Evolutionary conservation across 2,888 invertebrate species (phyloP), one percentile per base, ranked within the genome.

Genomic region (Cephus pulcher): DNA sequence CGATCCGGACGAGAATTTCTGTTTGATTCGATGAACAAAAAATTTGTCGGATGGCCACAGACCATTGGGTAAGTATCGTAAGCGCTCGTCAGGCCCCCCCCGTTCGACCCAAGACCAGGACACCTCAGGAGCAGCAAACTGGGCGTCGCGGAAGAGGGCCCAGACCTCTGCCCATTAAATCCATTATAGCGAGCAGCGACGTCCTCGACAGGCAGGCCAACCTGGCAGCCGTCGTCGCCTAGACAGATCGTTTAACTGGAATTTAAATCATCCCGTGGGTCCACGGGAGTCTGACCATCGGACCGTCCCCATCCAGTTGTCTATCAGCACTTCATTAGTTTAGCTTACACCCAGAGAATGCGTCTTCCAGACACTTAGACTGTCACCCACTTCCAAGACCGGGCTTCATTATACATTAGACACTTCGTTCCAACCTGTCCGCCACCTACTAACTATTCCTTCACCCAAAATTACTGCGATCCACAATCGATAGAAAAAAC

Each of bases 111-210:
- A 4, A 37, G 40, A 32, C 33, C 71, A 71, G 71, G 33, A 11
- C 12, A 6, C 12, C 71, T 34, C 71, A 12, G 3, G 12, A 9
- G 71, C 12, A 71, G 32, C 34, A 33, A 71, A 71, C 71, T 71
- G 71, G 33, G 11, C 71, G 32, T 71, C 71, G 71, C 32, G 32
- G 32, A 33, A 71, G 32, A 32, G 15, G 71, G 12, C 12, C 71
- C 79, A 74, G 68, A 81, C 84, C 83, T 85, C 83, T 85, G 86
- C 85, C 88, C 87, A 88, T 89, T 89, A 89, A 88, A 88, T 88
- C 86, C 86, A 89, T 89, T 88, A 88, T 85, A 83, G 82, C 84
- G 86, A 86, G 82, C 86, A 84, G 79, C 84, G 85, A 83, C 83
- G 84, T 84, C 85, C 83, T 82, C 75, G 68, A 75, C 75, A 76